Evolutionary conservation across 2,113 vertebrate species (phyloP), one percentile per base, ranked within the genome.

Genomic region (Mustela lutreola): DNA sequence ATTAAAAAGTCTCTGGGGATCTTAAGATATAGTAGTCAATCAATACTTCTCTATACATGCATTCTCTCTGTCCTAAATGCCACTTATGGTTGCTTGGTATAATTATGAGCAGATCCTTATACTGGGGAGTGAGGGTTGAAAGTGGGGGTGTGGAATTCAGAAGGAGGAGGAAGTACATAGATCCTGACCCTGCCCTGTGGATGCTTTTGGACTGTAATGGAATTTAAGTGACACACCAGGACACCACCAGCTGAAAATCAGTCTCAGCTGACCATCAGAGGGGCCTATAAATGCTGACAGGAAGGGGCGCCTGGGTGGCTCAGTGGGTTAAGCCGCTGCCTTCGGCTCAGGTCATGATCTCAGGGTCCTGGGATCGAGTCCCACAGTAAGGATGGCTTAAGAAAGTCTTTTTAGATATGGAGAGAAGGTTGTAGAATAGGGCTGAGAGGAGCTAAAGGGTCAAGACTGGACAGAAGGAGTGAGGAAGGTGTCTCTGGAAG

Each of bases 1-100:
- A 53, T 14, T 31, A n/a, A n/a, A 89, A 80, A n/a, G 28, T 62
- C 97, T 97, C 92, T 94, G 97, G 89, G 95, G 95, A 95, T 95
- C 28, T 63, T 87, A 60, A 87, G 62, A 60, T 56, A 83, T 18
- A 87, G 31, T 50, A 22, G 24, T 93, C 85, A 67, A 33, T 67
- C 18, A 75, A 60, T 93, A 53, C 9, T 42, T 70, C 22, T 70
- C 22, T 71, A 28, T 71, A 22, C 63, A 12, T 95, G 63, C 12
- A 33, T 95, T 89, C 83, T 75, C 70, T 97, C 75, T 95, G 67
- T 75, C 73, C 76, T 89, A 28, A 93, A 45, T 53, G n/a, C 53
- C 63, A 58, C 67, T 67, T 92, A 76, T 83, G 73, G 80, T 50
- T 96, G 67, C 48, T 89, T 80, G n/a, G 89, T 86, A 53, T n/a